Evolutionary conservation across 2,113 vertebrate species (phyloP).

Genomic region (Sus scrofa): DNA sequence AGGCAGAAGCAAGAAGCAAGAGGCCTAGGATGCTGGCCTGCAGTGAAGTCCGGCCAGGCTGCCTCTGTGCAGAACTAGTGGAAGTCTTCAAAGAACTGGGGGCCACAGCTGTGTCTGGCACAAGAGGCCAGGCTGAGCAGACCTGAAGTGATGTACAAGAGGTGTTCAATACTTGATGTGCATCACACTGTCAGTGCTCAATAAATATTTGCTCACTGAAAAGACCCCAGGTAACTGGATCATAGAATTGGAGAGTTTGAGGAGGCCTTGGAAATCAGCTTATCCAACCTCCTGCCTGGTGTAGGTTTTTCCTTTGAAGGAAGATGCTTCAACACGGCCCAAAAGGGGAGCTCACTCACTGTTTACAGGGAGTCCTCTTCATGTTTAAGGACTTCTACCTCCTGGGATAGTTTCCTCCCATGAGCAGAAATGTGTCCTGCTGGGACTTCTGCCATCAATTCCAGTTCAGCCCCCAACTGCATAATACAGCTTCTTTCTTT

Average conservation of each 20-base stretch:
- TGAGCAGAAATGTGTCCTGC: background rate
- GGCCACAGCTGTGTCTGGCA: background rate
- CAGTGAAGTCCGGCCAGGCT: background rate
- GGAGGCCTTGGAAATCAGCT: background rate
- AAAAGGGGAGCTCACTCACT: background rate
- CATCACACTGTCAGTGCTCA: background rate
- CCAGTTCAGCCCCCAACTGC: background rate
- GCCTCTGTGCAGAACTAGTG: background rate
- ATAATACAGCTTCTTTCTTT: background rate
- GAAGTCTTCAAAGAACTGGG: background rate
- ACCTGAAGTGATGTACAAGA: slow-evolving; percentile 39
- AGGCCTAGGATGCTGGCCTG: background rate
- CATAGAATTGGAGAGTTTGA: background rate
- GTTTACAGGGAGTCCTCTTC: background rate
- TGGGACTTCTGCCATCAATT: background rate
- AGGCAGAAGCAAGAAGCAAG: background rate
- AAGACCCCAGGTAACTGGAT: slow-evolving; percentile 14
- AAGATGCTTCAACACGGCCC: background rate
- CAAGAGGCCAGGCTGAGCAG: background rate
- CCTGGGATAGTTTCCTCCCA: background rate
- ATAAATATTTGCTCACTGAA: slow-evolving; percentile 57
- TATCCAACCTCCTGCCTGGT: background rate
- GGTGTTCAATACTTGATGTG: background rate
- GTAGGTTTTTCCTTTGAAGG: background rate
- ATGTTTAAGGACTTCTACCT: background rate